A percentile compares a stretch with the other conserved stretches of the same genome.
phyloP scores from a whole-genome alignment of 1,140 invertebrate species.

The Drosophila micromelanica region DNA sequence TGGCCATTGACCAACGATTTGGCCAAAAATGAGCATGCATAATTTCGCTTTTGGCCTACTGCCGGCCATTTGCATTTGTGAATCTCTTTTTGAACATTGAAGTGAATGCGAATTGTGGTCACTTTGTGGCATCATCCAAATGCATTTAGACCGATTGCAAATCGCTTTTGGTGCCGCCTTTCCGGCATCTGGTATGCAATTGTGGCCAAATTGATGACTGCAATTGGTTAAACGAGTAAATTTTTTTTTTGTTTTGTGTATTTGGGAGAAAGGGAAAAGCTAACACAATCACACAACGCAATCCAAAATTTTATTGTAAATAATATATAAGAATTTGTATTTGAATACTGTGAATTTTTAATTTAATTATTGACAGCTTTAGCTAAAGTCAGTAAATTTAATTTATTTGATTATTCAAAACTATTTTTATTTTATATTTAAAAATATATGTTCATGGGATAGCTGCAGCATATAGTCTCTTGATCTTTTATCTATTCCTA shows the following conservation, averaged over 20 bases:
- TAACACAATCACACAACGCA: neutral
- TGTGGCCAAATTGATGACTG: constrained; percentile 28
- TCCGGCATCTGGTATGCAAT: constrained; percentile 25
- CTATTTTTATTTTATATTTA: too few species aligned
- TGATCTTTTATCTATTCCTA: too few species aligned
- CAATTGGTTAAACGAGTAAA: constrained; percentile 6
- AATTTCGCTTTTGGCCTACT: constrained; percentile 4
- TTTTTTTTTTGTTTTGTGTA: neutral
- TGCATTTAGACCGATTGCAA: constrained; percentile 59
- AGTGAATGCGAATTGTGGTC: constrained; percentile 65
- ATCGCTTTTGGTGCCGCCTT: constrained; percentile 48
- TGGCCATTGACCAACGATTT: neutral
- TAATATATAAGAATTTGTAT: neutral
- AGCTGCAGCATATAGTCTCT: too few species aligned
- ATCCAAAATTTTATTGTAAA: neutral
- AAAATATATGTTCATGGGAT: too few species aligned
- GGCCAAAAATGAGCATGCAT: constrained; percentile 26
- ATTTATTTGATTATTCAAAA: neutral
- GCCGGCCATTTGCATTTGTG: neutral
- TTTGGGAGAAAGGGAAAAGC: too few species aligned
- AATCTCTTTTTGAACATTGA: neutral
- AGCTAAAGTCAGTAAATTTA: neutral
- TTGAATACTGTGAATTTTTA: neutral
- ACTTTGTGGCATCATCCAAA: constrained; percentile 54
- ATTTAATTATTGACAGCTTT: neutral